These are phyloP conservation scores for Sesia bembeciformis DNA, from an alignment of 2,888 invertebrate species.

Conservation along the genomic window DNA sequence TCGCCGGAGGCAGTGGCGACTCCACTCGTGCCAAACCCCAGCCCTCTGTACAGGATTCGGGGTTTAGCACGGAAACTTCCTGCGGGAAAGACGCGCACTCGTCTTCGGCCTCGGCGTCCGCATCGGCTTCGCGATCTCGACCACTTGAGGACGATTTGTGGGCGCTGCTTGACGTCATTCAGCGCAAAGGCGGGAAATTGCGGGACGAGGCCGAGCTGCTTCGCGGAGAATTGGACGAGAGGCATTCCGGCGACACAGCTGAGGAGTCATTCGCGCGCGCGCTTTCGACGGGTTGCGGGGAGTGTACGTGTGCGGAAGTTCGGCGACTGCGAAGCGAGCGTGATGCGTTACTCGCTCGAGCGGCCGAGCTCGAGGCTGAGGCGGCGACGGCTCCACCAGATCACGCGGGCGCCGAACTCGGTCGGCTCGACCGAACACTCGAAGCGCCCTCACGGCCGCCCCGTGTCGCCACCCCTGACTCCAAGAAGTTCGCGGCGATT, in stretches of 20 bases:
- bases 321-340: slow-evolving; percentile 80
- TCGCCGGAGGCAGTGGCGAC: slow-evolving; percentile 55
- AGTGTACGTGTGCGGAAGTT: slow-evolving; percentile 59
- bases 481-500: slow-evolving; percentile 87
- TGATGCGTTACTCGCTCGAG: slow-evolving; percentile 82
- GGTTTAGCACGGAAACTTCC: slow-evolving; percentile 92
- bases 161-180: slow-evolving; percentile 90
- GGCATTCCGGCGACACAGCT: slow-evolving; percentile 70
- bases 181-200: slow-evolving; percentile 80
- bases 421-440: slow-evolving; percentile 80
- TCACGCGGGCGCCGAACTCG: slow-evolving; percentile 67
- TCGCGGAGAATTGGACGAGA: slow-evolving; percentile 64
- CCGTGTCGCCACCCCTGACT: slow-evolving; percentile 79
- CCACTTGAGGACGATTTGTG: slow-evolving; percentile 86
- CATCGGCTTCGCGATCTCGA: slow-evolving; percentile 72
- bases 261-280: slow-evolving; percentile 77
- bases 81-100: slow-evolving; percentile 87
- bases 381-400: slow-evolving; percentile 75
- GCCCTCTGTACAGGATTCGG: slow-evolving; percentile 84
- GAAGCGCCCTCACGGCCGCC: slow-evolving; percentile 77
- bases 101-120: slow-evolving; percentile 73
- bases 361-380: slow-evolving; percentile 86
- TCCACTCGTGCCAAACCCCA: slow-evolving; percentile 75
- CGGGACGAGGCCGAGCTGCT: slow-evolving; percentile 81
- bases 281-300: slow-evolving; percentile 30